Conservation (phyloP, 2,113 vertebrate genomes). For the Pongo abelii region DNA sequence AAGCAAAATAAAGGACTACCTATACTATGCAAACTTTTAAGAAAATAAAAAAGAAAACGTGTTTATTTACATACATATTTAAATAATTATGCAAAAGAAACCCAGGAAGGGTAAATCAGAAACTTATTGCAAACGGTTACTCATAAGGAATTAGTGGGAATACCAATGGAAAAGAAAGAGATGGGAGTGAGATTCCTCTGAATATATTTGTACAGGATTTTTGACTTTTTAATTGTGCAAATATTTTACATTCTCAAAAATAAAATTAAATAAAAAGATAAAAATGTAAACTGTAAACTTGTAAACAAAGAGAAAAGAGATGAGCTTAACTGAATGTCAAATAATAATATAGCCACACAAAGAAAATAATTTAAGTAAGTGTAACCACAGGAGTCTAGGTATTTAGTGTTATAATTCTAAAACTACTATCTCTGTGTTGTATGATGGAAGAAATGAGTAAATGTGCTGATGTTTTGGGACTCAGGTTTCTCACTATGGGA, state of each 20-base stretch:
- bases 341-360: neutral
- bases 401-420: neutral
- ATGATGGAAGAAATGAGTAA: neutral
- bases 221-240: neutral
- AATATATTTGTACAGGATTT: neutral
- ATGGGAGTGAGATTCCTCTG: neutral
- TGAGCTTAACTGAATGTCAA: neutral
- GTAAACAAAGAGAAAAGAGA: neutral
- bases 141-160: neutral
- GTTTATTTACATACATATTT: neutral
- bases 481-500: neutral
- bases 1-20: neutral
- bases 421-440: neutral
- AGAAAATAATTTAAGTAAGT: neutral
- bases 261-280: slow-evolving; percentile 18
- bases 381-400: neutral
- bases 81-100: slow-evolving; percentile 1
- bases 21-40: neutral
- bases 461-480: neutral
- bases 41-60: neutral
- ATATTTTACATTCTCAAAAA: slow-evolving; percentile 33
- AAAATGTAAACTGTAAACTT: slow-evolving; percentile 12
- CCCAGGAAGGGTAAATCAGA: neutral
- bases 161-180: neutral
- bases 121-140: neutral